These are phyloP conservation scores for Lontra canadensis DNA, from an alignment of 2,113 vertebrate species.

Conservation along the genomic window DNA sequence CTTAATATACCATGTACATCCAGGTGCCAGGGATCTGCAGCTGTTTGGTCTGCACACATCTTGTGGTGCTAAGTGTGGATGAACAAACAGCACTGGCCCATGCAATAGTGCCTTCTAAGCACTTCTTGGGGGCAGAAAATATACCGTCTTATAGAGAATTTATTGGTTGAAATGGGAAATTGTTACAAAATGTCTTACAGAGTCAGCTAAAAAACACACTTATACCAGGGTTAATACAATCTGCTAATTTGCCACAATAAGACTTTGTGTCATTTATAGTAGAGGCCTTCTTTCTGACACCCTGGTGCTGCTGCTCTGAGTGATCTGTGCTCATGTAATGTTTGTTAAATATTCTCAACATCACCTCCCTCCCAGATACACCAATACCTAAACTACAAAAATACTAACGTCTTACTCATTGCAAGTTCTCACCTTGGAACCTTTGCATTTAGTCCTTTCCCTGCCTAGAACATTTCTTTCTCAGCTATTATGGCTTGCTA, in stretches of 20 bases:
- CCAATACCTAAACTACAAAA: background rate
- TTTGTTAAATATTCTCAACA: slow-evolving; percentile 3
- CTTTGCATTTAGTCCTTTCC: background rate
- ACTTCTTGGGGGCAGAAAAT: slow-evolving; percentile 37
- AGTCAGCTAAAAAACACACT: background rate
- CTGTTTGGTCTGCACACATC: background rate
- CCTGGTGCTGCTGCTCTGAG: background rate
- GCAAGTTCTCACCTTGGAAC: background rate
- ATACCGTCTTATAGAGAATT: background rate
- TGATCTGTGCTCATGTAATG: background rate
- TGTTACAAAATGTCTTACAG: slow-evolving; percentile 1
- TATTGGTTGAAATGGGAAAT: background rate
- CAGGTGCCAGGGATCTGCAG: background rate
- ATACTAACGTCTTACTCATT: slow-evolving; percentile 17
- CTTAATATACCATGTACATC: background rate
- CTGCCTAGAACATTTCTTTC: background rate
- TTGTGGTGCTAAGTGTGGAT: slow-evolving; percentile 11
- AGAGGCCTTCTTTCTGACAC: background rate
- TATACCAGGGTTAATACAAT: background rate
- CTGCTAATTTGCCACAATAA: slow-evolving; percentile 36
- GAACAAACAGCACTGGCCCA: background rate
- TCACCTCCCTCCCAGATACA: background rate
- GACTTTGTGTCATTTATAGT: background rate
- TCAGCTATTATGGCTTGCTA: background rate
- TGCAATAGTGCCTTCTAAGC: slow-evolving; percentile 25